Evolutionary conservation across 2,113 vertebrate species (phyloP).

Genomic region (Cervus canadensis): DNA sequence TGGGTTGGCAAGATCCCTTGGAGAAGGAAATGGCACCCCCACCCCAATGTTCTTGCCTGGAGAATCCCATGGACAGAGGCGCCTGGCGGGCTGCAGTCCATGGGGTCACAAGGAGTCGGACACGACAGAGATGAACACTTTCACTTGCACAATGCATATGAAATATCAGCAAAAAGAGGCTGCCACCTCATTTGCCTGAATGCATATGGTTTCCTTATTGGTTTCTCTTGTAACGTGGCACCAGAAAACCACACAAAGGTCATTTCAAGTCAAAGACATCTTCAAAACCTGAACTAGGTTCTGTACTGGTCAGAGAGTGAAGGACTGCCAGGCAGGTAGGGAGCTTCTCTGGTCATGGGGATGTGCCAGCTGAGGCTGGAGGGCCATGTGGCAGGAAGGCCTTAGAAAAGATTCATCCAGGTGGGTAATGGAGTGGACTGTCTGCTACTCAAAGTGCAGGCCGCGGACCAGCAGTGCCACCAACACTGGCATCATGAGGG

Average conservation of each 20-base stretch:
- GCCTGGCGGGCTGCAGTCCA: neutral
- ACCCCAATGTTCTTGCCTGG: neutral
- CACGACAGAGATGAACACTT: accelerated
- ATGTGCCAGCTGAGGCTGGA: no score
- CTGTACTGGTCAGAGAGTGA: neutral
- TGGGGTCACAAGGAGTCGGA: accelerated
- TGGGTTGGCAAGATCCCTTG: neutral
- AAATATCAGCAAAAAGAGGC: neutral
- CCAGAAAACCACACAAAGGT: neutral
- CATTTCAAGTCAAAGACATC: neutral
- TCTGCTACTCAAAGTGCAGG: neutral
- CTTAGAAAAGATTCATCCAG: neutral
- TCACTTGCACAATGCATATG: neutral
- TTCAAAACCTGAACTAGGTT: neutral
- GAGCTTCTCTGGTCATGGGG: neutral
- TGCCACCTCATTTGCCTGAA: neutral
- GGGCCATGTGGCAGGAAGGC: neutral
- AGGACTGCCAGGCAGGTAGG: neutral
- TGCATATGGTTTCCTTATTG: neutral
- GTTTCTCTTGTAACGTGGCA: neutral
- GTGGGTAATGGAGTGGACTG: neutral
- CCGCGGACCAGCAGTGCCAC: neutral
- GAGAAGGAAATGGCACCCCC: neutral
- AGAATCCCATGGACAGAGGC: neutral
- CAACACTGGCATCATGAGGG: neutral